Evolutionary conservation across 2,797 vertebrate genomes (phyloP).

Genomic region (Phrynocephalus guinanensis): DNA sequence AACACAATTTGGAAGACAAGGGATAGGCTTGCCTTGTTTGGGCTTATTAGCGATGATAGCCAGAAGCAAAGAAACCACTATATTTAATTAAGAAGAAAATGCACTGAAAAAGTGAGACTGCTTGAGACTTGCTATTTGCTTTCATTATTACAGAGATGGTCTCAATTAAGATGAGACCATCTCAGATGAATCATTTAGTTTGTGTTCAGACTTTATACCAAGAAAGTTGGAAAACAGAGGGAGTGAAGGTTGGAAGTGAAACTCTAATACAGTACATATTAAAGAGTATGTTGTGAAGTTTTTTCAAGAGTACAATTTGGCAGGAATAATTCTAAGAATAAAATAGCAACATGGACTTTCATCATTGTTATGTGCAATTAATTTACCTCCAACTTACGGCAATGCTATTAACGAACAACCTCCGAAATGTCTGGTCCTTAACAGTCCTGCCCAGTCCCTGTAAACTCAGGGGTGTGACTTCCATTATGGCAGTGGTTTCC

Average conservation of each 20-base stretch:
- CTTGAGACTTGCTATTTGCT: conserved; percentile 36
- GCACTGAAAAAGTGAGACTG: conserved; percentile 24
- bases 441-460: too few species aligned
- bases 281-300: conserved; percentile 3
- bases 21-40: conserved; percentile 6
- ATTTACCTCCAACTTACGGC: too few species aligned
- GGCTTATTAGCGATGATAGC: conserved; percentile 40
- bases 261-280: neutral
- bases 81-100: conserved; percentile 47
- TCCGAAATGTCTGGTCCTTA: too few species aligned
- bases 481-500: too few species aligned
- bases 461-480: too few species aligned
- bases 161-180: conserved; percentile 14
- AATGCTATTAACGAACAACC: too few species aligned
- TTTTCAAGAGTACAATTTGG: neutral
- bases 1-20: neutral
- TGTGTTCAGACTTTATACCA: conserved; percentile 1
- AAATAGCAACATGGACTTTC: neutral
- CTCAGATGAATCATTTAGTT: conserved; percentile 26
- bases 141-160: conserved; percentile 32
- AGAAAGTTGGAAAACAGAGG: conserved; percentile 4
- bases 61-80: conserved; percentile 43
- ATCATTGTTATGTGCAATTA: neutral
- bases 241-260: rapidly evolving
- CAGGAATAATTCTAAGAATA: conserved; percentile 17